Evolutionary conservation across 2,113 vertebrate genomes (phyloP), one percentile per base, ranked within the genome.

Genomic region (Speoplatyrhinus poulsoni): DNA sequence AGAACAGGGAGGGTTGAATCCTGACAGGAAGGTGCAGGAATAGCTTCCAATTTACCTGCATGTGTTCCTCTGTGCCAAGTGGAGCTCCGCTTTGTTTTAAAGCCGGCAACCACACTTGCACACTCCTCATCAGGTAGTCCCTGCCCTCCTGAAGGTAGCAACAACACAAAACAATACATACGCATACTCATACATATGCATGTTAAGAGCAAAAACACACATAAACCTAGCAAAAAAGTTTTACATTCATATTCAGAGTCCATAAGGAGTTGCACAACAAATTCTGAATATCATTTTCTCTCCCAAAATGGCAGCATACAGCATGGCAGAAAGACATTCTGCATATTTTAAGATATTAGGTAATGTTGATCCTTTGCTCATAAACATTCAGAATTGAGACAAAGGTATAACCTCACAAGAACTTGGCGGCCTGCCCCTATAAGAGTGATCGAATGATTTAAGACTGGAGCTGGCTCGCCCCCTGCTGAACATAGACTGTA

Each of bases 121-220:
- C 83, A 36, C 93, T 93, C 78, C 90, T 93, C 78, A 93, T 84
- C 67, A 95, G 84, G 86, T 90, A 92, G 57, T 90, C 90, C 73
- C 78, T 93, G 16, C 90, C 93, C 78, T 95, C 92, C 93, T 95
- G 46, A 41, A 88, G 36, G 36, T 41, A 41, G 36, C 61, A 72
- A 10, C 15, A 59, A 60, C 6, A 63, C 32, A 49, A 33, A 70
- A 11, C 12, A 52, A 75, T 9, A 9, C 12, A 67, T 3, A 19
- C 5, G 53, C 5, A 60, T 62, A 58, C 61, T 12, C 3, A 19
- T 9, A 65, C 8, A 17, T 12, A 46, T 49, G 32, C n/a, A 56
- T 59, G 55, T 50, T 3, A 12, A 49, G 8, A 72, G 74, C 26
- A 66, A 3, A 26, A 11, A 46, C 12, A 10, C n/a, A 46, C 26